These are phyloP conservation scores for Sarcophaga caerulescens DNA, from an alignment of 2,888 invertebrate genomes.

Conservation along the genomic window DNA sequence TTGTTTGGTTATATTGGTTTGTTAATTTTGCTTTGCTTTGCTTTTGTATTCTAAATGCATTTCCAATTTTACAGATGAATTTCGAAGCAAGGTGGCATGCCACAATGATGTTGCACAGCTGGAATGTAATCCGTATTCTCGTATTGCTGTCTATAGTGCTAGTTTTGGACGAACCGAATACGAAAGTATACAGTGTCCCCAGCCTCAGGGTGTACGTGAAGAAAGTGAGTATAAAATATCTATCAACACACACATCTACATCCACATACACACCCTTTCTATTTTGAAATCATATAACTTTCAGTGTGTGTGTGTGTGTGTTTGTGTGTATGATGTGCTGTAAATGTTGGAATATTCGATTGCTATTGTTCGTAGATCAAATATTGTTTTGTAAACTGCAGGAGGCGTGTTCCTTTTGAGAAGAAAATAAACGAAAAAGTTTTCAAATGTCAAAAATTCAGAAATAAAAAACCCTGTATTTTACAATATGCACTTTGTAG, in stretches of 20 bases:
- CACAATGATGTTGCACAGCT: conserved; percentile 94
- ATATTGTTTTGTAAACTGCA: conserved; percentile 35
- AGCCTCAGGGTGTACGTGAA: conserved; percentile 92
- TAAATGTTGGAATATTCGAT: too few species aligned
- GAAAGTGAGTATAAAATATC: conserved; percentile 86
- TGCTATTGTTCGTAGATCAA: neutral
- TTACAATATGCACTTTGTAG: conserved; percentile 10
- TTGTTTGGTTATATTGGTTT: neutral
- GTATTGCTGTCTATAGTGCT: conserved; percentile 96
- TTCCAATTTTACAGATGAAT: conserved; percentile 88
- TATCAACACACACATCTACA: neutral
- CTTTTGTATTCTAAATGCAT: conserved; percentile 34
- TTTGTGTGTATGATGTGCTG: neutral
- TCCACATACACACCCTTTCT: too few species aligned
- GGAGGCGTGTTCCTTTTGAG: too few species aligned
- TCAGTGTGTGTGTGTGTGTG: neutral
- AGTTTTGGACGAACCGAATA: conserved; percentile 96
- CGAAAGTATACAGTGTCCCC: conserved; percentile 94
- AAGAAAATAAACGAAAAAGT: neutral
- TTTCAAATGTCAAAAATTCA: conserved; percentile 20
- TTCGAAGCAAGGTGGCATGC: conserved; percentile 96
- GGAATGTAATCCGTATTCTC: conserved; percentile 92
- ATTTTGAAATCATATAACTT: neutral
- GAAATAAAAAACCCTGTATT: neutral
- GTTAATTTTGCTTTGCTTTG: neutral